Evolutionary conservation across 2,113 vertebrate species (phyloP), one percentile per base, ranked within the genome.

Genomic region (Clarias batrachus): DNA sequence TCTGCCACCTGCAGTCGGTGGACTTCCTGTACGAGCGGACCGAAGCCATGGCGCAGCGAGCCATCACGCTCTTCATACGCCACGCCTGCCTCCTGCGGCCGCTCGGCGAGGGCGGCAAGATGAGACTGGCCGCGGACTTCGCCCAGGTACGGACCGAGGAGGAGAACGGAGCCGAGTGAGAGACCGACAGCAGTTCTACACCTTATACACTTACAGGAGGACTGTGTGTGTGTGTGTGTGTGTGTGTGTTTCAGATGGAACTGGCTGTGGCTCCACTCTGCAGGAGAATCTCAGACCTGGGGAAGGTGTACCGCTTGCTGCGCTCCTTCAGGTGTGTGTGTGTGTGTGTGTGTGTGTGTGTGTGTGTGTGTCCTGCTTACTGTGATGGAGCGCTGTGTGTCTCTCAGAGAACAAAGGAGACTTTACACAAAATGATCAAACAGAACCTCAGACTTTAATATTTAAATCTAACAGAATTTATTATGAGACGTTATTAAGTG

Each of bases 21-120:
- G 97, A 99, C 92, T 99, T 99, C 92, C 95, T 99, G 89, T 98
- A 97, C 82, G 96, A 97, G 89, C 96, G 95, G 90, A 97, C 97
- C 0, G 97, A 99, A 93, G 91, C 92, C 90, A 97, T 98, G 82
- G 98, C 98, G 30, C 96, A 94, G 86, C 96, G 97, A 87, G 95
- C 96, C 90, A 96, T 99, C 82, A 93, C 97, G 87, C 94, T 99
- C 63, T 99, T 99, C 87, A 87, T 99, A 74, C 96, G 97, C 63
- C 95, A 99, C 85, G 96, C 96, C 92, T 96, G 97, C 91, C 94
- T 99, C 4, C 94, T 99, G 90, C 94, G 97, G 0, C 96, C 97
- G 0, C 96, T 99, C 0, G 96, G 97, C 0, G 97, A 99, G 93
- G 97, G 97, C 0, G 98, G 98, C 56, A 99, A 99, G 93, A 97